Base-by-base conservation (phyloP, 2,113 vertebrate genomes). In the Leptobrachium leishanense region DNA sequence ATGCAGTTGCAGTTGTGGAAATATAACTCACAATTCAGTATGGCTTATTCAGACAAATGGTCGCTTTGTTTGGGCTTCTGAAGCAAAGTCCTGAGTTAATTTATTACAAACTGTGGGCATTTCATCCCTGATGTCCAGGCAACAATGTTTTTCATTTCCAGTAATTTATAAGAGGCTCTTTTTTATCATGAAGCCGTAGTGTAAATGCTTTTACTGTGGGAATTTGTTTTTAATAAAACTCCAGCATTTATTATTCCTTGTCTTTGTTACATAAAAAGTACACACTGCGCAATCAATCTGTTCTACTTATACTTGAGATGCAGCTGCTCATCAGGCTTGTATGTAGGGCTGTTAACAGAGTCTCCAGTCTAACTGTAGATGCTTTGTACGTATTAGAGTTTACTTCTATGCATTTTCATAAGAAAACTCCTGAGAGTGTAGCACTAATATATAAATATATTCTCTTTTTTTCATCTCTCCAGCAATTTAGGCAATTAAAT, bases 51-150 rank as follows among this genome's bases (percentile, higher is more conserved):
- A 93, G 92, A 96, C 93, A 96, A 96, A 96, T 93, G 88, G 90
- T 85, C 85, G 93, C 91, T 94, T 95, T 89, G 90, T 93, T 92
- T 84, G 83, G 87, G 84, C 82, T 92, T 90, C 89, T 92, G 90
- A 93, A 92, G 91, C 92, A 88, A 92, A 93, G 92, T 90, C 92
- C 90, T 92, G 89, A 94, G 92, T 92, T 95, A 94, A 97, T 97
- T 97, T 95, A 97, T 97, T 95, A 95, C 93, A 92, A 94, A 96
- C 94, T 93, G 92, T 90, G 65, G 85, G 94, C 94, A 96, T 97
- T 95, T 97, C 94, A 94, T 94, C 93, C 92, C 88, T 85, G 94
- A 96, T 93, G 92, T 95, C 95, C 93, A 88, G 95, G 96, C 96
- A 96, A 98, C 96, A 94, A 94, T 90, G 90, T 89, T 90, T 93